Conservation (phyloP, 2,888 invertebrate genomes). For the Eupithecia pulchellata region DNA sequence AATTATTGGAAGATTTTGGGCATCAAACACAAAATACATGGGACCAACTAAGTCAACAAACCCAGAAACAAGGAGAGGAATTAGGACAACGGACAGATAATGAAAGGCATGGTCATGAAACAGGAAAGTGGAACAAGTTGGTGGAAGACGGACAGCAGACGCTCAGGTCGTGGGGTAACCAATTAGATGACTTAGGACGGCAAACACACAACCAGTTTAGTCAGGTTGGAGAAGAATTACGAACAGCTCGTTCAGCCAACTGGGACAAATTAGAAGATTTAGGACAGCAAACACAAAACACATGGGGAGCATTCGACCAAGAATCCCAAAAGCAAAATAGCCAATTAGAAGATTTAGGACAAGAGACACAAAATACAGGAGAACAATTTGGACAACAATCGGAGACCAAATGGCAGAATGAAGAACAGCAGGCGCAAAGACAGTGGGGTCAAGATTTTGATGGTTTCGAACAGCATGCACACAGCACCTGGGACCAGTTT, state of each 20-base stretch:
- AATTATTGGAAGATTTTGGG: constrained; percentile 9
- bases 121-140: not conserved
- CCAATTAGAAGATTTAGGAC: constrained; percentile 52
- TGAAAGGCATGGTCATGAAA: constrained; percentile 37
- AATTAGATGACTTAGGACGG: constrained; percentile 53
- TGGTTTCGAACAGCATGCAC: constrained; percentile 56
- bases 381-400: constrained; percentile 49
- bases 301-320: constrained; percentile 48
- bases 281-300: constrained; percentile 54
- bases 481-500: constrained; percentile 54
- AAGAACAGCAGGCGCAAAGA: constrained; percentile 54
- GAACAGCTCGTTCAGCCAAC: constrained; percentile 8
- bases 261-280: constrained; percentile 50
- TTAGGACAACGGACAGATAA: constrained; percentile 55
- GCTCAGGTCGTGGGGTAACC: constrained; percentile 29
- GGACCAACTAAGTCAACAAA: not conserved
- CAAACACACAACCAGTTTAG: constrained; percentile 51
- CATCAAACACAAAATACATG: constrained; percentile 5
- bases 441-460: constrained; percentile 40
- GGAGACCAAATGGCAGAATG: not conserved
- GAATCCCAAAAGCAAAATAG: constrained; percentile 52
- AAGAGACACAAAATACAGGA: constrained; percentile 52
- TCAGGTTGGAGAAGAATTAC: constrained; percentile 38
- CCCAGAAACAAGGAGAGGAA: constrained; percentile 42
- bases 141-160: not conserved